phyloP scores from a whole-genome alignment of 2,888 invertebrate genomes.

The Eupithecia abbreviata region DNA sequence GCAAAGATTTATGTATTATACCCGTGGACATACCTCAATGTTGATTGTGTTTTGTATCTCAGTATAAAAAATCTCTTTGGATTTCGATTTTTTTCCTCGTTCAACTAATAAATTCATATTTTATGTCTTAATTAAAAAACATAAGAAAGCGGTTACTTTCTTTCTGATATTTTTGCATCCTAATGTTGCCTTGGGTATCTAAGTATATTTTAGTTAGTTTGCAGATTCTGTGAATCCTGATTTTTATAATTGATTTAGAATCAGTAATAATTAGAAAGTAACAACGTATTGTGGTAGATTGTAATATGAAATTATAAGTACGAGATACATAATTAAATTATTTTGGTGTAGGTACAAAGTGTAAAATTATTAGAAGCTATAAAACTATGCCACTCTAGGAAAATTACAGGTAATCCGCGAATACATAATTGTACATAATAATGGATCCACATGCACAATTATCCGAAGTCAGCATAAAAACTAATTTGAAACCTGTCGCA shows the following conservation, averaged over 20 bases:
- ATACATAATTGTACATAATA: neutral
- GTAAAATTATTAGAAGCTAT: neutral
- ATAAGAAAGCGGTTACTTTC: no score
- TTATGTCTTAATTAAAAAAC: neutral
- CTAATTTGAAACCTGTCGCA: constrained; percentile 19
- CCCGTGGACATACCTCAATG: neutral
- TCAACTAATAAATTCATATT: neutral
- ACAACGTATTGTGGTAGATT: neutral
- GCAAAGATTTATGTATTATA: neutral
- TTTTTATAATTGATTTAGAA: neutral
- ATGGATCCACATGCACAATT: neutral
- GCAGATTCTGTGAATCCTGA: no score
- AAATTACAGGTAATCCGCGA: neutral
- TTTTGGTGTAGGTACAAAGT: neutral
- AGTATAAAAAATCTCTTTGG: neutral
- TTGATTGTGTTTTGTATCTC: neutral
- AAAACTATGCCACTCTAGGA: neutral
- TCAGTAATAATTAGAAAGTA: neutral
- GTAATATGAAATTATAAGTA: no score
- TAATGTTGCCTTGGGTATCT: no score
- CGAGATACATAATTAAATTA: neutral
- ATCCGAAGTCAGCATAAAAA: neutral
- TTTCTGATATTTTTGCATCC: no score
- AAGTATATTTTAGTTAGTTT: no score
- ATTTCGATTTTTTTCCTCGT: neutral